Base-by-base conservation (phyloP, 2,888 invertebrate genomes). In the Halictus ligatus region DNA sequence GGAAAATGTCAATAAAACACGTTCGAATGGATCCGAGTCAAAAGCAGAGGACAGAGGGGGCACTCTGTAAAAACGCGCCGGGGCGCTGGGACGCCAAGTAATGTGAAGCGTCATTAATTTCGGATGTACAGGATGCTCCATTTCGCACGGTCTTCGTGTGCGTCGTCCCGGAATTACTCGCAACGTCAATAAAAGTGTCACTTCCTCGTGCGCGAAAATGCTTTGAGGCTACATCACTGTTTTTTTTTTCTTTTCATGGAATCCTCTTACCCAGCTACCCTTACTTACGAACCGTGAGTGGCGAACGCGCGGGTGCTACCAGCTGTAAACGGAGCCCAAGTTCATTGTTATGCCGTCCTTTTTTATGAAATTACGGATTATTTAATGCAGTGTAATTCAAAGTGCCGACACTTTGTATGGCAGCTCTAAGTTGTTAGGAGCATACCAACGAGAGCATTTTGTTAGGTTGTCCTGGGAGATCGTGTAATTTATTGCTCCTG, bases 61-160 rank as follows among this genome's bases (percentile, higher is more conserved):
- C 71, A 43, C 21, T 67, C 35, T 40, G 40, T 4, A 71, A 71
- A 71, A 71, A 71, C 64, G 64, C 15, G n/a, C 2, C 69, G 13
- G 12, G 40, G 43, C n/a, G 43, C 10, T 21, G 2, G 43, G 8
- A 21, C 43, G 43, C 69, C 71, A 71, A 43, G n/a, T 71, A 71
- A 71, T 43, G 43, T 21, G 43, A 43, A 43, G 71, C 43, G 40
- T 71, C 71, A 71, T 71, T 71, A 71, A 71, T 71, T 71, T 71
- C 71, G 71, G 6, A n/a, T 71, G n/a, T 71, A 71, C 71, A 71
- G 71, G n/a, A 43, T 2, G 71, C 13, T 71, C 43, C n/a, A 40
- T 40, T 6, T 71, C 13, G n/a, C 0, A 21, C 43, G 71, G 2
- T 10, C 40, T n/a, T 21, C 69, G n/a, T 13, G 64, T 29, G 29